Evolutionary conservation across 2,888 invertebrate species (phyloP), one percentile per base, ranked within the genome.

Genomic region (Dermolepida albohirtum): DNA sequence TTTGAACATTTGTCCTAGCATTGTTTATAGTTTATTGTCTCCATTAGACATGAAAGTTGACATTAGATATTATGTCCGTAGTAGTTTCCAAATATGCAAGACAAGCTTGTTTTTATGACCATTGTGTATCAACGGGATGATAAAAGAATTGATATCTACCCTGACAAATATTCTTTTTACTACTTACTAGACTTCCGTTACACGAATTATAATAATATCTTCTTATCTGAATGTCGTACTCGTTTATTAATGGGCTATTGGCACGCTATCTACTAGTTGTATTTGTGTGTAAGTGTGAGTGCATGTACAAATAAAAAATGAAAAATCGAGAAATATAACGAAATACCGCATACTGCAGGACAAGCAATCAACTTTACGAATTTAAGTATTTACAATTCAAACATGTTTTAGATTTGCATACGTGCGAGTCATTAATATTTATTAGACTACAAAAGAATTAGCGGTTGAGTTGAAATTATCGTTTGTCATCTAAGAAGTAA

Each of bases 401-500:
- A 27, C 51, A 34, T 54, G 50, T 50, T 47, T 29, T n/a, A 39
- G 43, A 64, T 64, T 64, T 64, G 34, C 64, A 64, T 64, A 52
- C 39, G 39, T 63, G n/a, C 12, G 12, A 11, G 12, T 34, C 59
- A 59, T 59, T 59, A 59, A 64, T 64, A 64, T 64, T 64, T 52
- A 64, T 52, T 29, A 59, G 59, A 27, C 59, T 7, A 59, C 44
- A 27, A 59, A n/a, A 29, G 27, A 44, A 59, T 59, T 59, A 59
- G 29, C 27, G 27, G 59, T 29, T 59, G n/a, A 27, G 34, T 16
- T 40, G 17, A 55, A 55, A 55, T 41, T 55, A 41, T 55, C 44
- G 14, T 44, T 59, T 29, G 29, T 59, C 29, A 29, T 55, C 55
- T 16, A 55, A 39, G 55, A 55, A 55, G 55, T 44, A 59, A 44